Evolutionary conservation across 2,797 vertebrate genomes (phyloP).

Genomic region (Hozukius guyotensis): DNA sequence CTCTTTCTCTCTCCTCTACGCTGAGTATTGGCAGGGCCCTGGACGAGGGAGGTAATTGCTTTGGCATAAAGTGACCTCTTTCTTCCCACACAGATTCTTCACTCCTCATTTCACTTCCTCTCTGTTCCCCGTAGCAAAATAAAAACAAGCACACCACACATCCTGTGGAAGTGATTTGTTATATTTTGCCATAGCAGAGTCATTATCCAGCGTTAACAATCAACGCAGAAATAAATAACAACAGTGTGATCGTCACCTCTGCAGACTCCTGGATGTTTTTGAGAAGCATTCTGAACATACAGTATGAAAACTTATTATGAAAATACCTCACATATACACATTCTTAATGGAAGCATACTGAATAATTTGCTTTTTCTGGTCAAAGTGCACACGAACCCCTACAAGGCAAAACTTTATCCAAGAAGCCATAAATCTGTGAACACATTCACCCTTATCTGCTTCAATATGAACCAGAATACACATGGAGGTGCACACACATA

Average conservation of each 20-base stretch:
- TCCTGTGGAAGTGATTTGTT: constrained; percentile 60
- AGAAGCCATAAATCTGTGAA: not conserved
- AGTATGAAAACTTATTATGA: not conserved
- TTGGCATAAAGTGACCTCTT: constrained; percentile 74
- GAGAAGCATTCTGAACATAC: not conserved
- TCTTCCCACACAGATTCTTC: constrained; percentile 72
- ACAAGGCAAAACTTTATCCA: constrained; percentile 1
- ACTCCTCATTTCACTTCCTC: constrained; percentile 58
- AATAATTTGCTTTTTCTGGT: not conserved
- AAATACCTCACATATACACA: not conserved
- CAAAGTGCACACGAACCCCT: not conserved
- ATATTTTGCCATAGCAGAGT: constrained; percentile 43
- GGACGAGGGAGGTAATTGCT: constrained; percentile 76
- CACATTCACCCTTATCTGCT: not conserved
- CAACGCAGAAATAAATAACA: constrained; percentile 55
- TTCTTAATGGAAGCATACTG: not conserved
- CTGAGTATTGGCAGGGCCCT: constrained; percentile 62
- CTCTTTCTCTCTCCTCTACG: constrained; percentile 53
- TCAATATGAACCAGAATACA: not conserved
- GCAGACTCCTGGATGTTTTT: constrained; percentile 21
- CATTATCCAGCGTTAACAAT: constrained; percentile 63
- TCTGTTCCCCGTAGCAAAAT: constrained; percentile 32
- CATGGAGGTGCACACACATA: not conserved
- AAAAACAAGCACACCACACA: constrained; percentile 56
- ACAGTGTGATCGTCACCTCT: constrained; percentile 25